These are phyloP conservation scores for Trachelipus rathkii DNA, from an alignment of 1,140 invertebrate species.

Conservation along the genomic window DNA sequence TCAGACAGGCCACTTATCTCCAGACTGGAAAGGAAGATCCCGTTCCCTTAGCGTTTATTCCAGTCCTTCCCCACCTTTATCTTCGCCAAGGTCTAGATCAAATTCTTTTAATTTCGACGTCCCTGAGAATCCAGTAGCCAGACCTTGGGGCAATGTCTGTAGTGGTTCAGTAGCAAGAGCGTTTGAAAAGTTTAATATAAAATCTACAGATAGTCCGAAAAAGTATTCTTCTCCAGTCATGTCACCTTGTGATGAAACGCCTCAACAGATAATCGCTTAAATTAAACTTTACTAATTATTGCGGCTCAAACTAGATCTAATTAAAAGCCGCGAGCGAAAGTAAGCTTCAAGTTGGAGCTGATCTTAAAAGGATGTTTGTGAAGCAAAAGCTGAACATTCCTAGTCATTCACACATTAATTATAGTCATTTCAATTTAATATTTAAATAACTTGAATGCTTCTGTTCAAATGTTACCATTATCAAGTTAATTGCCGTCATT, in stretches of 20 bases:
- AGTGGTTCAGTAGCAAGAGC: conserved; percentile 40
- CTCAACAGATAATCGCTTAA: neutral
- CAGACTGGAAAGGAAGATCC: conserved; percentile 32
- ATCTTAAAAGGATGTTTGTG: too few species aligned
- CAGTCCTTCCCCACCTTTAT: conserved; percentile 31
- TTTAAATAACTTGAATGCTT: too few species aligned
- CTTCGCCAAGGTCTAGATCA: conserved; percentile 34
- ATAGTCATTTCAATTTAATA: too few species aligned
- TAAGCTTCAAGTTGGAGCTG: too few species aligned
- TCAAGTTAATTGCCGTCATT: too few species aligned
- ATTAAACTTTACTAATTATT: too few species aligned
- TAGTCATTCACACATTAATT: too few species aligned
- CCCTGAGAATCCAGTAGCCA: conserved; percentile 26
- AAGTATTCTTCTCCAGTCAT: neutral
- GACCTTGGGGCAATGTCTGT: conserved; percentile 41
- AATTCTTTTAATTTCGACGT: conserved; percentile 40
- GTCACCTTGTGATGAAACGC: neutral
- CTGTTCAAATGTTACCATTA: too few species aligned
- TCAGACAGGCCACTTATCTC: conserved; percentile 3
- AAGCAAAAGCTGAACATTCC: too few species aligned
- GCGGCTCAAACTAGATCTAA: too few species aligned
- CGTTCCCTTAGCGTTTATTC: conserved; percentile 45
- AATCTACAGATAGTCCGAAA: neutral
- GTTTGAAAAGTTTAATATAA: conserved; percentile 41
- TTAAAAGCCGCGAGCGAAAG: too few species aligned